These are phyloP conservation scores for Laterallus jamaicensis DNA, from an alignment of 2,113 vertebrate species.

Conservation along the genomic window DNA sequence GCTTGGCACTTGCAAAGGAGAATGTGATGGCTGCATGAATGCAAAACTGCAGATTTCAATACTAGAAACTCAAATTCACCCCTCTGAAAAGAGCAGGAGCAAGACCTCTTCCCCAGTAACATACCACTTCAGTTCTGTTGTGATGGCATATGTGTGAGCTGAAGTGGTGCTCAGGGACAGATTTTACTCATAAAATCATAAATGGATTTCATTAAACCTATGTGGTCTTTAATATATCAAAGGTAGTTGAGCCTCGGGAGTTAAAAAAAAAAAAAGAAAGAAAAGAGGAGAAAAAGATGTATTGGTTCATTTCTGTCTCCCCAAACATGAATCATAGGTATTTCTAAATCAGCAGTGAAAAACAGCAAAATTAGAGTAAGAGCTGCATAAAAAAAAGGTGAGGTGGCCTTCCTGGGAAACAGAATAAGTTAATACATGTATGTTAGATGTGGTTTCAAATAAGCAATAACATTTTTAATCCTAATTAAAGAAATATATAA, in stretches of 20 bases:
- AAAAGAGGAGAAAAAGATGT: neutral
- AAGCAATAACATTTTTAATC: neutral
- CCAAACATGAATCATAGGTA: neutral
- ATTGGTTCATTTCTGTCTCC: neutral
- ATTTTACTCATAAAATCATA: conserved; percentile 55
- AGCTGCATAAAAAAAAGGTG: neutral
- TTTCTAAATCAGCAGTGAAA: neutral
- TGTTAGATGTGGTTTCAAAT: neutral
- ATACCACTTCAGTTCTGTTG: neutral
- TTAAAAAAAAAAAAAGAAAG: neutral
- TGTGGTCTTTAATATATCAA: conserved; percentile 31
- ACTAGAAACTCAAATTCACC: neutral
- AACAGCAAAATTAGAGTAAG: conserved; percentile 3
- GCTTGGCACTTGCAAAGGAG: neutral
- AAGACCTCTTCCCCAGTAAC: neutral
- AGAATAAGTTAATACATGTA: neutral
- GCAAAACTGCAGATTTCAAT: neutral
- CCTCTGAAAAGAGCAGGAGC: neutral
- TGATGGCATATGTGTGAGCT: neutral
- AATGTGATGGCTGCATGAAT: neutral
- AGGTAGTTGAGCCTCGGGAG: neutral
- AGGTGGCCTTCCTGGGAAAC: neutral
- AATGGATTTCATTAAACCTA: conserved; percentile 55
- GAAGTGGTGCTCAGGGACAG: conserved; percentile 36
- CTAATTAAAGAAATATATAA: conserved; percentile 39